phyloP scores from a whole-genome alignment of 2,113 vertebrate genomes.

The Ammodytes marinus region DNA sequence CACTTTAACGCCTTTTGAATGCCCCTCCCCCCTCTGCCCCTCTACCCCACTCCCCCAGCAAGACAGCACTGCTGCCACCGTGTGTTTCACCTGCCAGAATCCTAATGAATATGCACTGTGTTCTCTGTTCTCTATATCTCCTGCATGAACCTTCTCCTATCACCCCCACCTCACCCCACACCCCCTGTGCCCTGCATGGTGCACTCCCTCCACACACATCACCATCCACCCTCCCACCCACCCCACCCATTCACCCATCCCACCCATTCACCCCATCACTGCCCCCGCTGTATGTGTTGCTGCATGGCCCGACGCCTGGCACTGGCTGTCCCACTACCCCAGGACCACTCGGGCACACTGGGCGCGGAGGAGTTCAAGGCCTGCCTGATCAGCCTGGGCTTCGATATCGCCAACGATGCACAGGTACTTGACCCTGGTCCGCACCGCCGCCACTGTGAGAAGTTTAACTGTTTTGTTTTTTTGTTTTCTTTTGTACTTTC shows the following conservation, averaged over 20 bases:
- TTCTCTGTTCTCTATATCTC: constrained; percentile 77
- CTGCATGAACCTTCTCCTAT: constrained; percentile 86
- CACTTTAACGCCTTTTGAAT: constrained; percentile 81
- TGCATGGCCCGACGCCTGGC: constrained; percentile 88
- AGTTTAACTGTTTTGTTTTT: constrained; percentile 74
- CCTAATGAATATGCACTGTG: constrained; percentile 84
- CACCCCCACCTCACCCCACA: constrained; percentile 35
- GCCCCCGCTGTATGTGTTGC: constrained; percentile 81
- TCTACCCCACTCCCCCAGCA: constrained; percentile 47
- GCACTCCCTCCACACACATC: constrained; percentile 73
- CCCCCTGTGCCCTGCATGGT: constrained; percentile 72
- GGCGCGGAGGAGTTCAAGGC: constrained; percentile 99
- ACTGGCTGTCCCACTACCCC: constrained; percentile 74
- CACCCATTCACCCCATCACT: constrained; percentile 71
- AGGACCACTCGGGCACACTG: constrained; percentile 99
- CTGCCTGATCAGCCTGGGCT: constrained; percentile 99
- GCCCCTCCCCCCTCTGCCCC: constrained; percentile 18
- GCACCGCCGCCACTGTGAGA: constrained; percentile 49
- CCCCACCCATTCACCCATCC: constrained; percentile 69
- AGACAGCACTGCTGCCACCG: constrained; percentile 72
- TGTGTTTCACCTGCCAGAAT: constrained; percentile 73
- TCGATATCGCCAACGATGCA: constrained; percentile 99
- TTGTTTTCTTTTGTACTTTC: constrained; percentile 40
- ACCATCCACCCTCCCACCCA: constrained; percentile 48
- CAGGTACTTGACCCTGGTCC: constrained; percentile 91